These are phyloP conservation scores for Ectobius pallidus DNA, from an alignment of 2,888 invertebrate genomes.

Conservation along the genomic window DNA sequence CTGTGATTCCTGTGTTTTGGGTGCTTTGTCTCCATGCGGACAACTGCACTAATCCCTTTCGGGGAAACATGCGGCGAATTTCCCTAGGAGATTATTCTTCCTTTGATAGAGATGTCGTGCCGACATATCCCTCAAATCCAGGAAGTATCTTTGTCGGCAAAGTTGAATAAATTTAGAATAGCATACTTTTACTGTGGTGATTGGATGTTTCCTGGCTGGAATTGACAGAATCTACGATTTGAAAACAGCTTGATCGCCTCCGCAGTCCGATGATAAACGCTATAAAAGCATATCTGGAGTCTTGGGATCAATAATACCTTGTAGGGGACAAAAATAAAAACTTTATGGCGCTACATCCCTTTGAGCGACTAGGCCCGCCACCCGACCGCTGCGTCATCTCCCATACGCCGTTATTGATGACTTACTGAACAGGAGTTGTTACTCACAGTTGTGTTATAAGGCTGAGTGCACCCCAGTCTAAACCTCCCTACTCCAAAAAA, in stretches of 20 bases:
- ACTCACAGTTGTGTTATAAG: too few relatives aligned
- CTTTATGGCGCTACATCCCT: too few relatives aligned
- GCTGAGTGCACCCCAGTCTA: too few relatives aligned
- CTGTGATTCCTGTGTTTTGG: background rate
- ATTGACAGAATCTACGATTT: background rate
- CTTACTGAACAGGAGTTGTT: too few relatives aligned
- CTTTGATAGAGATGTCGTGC: background rate
- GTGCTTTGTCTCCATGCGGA: background rate
- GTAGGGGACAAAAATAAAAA: too few relatives aligned
- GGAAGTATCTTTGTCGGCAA: background rate
- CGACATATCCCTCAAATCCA: background rate
- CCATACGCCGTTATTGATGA: too few relatives aligned
- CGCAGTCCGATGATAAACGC: background rate
- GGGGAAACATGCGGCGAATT: background rate
- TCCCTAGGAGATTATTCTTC: too few relatives aligned
- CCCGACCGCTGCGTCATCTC: too few relatives aligned
- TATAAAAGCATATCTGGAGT: background rate
- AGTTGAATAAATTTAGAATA: background rate
- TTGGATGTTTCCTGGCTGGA: too few relatives aligned
- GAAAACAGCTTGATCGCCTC: background rate
- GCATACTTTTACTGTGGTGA: background rate
- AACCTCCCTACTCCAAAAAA: too few relatives aligned
- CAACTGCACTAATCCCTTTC: background rate
- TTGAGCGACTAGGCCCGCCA: too few relatives aligned
- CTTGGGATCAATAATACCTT: background rate